Percentiles rank a stretch among this genome's conserved stretches.
phyloP scores from a whole-genome alignment of 1,140 invertebrate species.

The Diploscapter pachys region DNA sequence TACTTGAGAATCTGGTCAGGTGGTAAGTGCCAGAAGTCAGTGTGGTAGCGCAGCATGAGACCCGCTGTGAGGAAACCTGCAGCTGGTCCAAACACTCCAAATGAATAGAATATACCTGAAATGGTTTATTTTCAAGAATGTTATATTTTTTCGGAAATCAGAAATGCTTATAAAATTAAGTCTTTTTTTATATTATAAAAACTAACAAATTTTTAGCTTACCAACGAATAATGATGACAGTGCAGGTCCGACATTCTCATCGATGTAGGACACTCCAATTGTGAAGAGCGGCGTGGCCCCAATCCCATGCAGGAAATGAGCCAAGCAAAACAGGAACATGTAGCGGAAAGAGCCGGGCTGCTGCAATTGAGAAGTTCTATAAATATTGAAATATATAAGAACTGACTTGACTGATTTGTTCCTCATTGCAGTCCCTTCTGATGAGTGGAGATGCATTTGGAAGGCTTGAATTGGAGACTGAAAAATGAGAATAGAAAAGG shows the following conservation, averaged over 20 bases:
- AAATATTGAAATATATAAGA: background rate
- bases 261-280: constrained; percentile 58
- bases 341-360: constrained; percentile 32
- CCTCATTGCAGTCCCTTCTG: background rate
- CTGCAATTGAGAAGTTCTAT: no score
- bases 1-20: constrained; percentile 31
- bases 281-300: constrained; percentile 59
- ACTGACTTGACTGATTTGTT: background rate
- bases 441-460: no score
- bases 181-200: no score
- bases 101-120: constrained; percentile 56
- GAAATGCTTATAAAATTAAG: no score
- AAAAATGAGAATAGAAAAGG: no score
- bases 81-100: constrained; percentile 57
- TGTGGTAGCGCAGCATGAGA: constrained; percentile 54
- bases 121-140: background rate
- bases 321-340: constrained; percentile 58
- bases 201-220: constrained; percentile 1
- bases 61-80: constrained; percentile 51
- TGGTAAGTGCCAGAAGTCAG: constrained; percentile 51
- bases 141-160: background rate
- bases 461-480: no score
- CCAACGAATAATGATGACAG: constrained; percentile 56
- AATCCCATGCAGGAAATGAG: constrained; percentile 58
- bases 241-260: constrained; percentile 57